Conservation (phyloP, 1,140 invertebrate species). For the Aradophagus sp. region DNA sequence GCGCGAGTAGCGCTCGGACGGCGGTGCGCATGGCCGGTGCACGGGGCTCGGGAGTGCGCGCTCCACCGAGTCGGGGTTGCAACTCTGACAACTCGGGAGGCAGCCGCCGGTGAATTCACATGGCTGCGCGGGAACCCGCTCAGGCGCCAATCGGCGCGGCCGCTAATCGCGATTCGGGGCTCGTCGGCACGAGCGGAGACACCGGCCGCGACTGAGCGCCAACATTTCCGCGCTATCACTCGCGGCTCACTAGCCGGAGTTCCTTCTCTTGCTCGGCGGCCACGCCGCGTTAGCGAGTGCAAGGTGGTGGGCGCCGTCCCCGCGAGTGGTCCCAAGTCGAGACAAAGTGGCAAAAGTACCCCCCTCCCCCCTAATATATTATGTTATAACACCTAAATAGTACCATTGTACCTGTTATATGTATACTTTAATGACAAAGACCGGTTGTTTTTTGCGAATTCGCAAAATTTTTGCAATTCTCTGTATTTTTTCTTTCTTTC, state of each 20-base stretch:
- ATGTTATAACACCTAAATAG: too few species aligned
- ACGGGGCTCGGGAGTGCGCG: not conserved
- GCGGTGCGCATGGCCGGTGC: constrained; percentile 40
- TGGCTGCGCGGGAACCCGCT: constrained; percentile 17
- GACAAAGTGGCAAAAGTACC: too few species aligned
- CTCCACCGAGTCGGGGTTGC: not conserved
- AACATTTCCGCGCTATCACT: constrained; percentile 58
- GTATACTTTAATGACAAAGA: too few species aligned
- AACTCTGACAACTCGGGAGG: not conserved
- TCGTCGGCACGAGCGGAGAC: constrained; percentile 47
- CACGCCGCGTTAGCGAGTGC: constrained; percentile 38
- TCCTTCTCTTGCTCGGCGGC: constrained; percentile 47
- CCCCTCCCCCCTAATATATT: too few species aligned
- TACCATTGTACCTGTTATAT: too few species aligned
- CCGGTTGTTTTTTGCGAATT: too few species aligned
- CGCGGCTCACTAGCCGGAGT: constrained; percentile 53
- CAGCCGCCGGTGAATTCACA: constrained; percentile 32
- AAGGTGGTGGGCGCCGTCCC: constrained; percentile 46
- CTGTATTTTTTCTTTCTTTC: too few species aligned
- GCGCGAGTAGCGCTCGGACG: constrained; percentile 47
- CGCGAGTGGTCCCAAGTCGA: constrained; percentile 44
- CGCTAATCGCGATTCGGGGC: constrained; percentile 17
- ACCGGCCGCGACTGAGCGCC: constrained; percentile 57
- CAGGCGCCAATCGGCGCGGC: constrained; percentile 5
- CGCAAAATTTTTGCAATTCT: too few species aligned